Conservation (phyloP, 2,797 vertebrate species). For the Enteromius fasciolatus region DNA sequence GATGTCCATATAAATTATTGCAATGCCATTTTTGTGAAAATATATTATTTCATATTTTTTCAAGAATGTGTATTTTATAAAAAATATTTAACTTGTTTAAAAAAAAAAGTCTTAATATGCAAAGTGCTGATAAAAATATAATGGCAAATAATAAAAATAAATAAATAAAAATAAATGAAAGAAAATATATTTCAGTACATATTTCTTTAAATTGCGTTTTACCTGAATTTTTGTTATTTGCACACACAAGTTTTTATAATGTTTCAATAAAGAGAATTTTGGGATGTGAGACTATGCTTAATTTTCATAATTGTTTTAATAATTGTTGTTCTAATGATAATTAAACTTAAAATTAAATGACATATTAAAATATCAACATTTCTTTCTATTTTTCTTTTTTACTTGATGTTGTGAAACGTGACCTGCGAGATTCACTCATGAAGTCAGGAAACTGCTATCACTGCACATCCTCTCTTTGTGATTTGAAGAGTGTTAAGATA, state of each 20-base stretch:
- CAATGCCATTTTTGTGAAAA: background rate
- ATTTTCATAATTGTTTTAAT: background rate
- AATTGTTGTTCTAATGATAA: background rate
- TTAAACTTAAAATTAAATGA: background rate
- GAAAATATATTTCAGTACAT: background rate
- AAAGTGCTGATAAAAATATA: background rate
- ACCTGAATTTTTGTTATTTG: background rate
- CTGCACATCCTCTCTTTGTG: conserved; percentile 25
- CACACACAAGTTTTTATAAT: background rate
- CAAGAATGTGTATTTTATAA: background rate
- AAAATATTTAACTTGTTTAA: background rate
- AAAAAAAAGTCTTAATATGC: too few species aligned
- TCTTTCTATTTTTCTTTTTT: background rate
- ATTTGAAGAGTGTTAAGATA: conserved; percentile 37
- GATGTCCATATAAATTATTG: background rate
- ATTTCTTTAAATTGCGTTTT: background rate
- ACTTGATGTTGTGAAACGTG: conserved; percentile 13
- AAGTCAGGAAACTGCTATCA: conserved; percentile 27
- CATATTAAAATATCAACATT: background rate
- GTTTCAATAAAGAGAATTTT: background rate
- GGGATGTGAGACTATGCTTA: background rate
- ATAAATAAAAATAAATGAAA: background rate
- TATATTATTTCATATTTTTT: background rate
- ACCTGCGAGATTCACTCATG: background rate
- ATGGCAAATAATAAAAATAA: background rate